phyloP scores from a whole-genome alignment of 2,888 invertebrate species.

The Pollenia amentaria region DNA sequence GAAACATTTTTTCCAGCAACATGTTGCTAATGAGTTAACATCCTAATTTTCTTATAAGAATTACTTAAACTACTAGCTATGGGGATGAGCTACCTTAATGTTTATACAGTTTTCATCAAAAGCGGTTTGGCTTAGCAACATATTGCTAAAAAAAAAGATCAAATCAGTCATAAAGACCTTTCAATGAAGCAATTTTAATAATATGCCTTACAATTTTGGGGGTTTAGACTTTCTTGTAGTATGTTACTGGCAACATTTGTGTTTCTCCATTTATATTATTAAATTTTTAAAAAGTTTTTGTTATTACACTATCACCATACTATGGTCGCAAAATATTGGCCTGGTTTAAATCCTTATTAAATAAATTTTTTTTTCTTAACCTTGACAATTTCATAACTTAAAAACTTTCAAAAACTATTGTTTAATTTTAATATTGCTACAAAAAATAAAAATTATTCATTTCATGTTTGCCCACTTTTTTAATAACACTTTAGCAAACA shows the following conservation, averaged over 20 bases:
- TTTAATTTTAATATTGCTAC: background rate
- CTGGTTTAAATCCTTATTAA: no score
- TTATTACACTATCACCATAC: no score
- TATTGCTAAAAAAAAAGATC: background rate
- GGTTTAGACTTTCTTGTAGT: background rate
- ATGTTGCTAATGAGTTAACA: background rate
- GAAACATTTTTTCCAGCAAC: background rate
- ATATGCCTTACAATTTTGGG: no score
- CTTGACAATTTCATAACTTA: constrained; percentile 2
- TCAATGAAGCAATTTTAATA: no score
- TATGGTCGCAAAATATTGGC: no score
- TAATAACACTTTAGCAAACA: background rate
- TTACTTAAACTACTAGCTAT: no score
- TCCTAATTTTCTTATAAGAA: no score
- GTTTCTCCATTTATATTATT: no score
- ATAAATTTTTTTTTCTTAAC: background rate
- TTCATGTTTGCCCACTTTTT: background rate
- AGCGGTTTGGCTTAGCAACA: background rate
- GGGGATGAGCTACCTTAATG: no score
- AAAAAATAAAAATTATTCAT: background rate
- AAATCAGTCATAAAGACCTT: background rate
- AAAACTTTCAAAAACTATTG: background rate
- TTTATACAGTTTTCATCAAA: no score
- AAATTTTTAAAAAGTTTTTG: no score
- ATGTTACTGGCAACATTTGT: background rate